Conservation (phyloP, 2,888 invertebrate species). For the Campoletis raptor region DNA sequence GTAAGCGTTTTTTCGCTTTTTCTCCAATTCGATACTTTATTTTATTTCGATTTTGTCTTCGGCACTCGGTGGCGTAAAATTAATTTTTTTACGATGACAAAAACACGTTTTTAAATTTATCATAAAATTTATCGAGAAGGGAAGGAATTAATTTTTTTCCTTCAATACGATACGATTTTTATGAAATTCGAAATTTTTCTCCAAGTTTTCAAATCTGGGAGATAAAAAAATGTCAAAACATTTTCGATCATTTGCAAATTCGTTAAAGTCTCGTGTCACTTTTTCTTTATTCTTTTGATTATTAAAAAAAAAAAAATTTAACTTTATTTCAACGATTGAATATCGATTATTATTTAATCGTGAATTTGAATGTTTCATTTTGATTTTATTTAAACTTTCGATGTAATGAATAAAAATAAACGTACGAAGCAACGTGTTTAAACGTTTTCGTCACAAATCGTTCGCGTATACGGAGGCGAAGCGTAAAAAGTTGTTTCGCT, state of each 20-base stretch:
- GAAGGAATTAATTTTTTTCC: too few relatives aligned
- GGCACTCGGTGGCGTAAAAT: neutral
- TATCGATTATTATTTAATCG: neutral
- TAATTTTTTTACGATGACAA: neutral
- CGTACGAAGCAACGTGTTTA: neutral
- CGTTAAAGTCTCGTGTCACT: too few relatives aligned
- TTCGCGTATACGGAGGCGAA: conserved; percentile 30
- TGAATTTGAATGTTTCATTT: neutral
- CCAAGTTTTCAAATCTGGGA: too few relatives aligned
- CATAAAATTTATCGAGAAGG: too few relatives aligned
- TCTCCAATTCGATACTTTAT: neutral
- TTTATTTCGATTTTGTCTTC: neutral
- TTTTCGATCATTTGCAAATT: too few relatives aligned
- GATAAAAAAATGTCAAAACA: too few relatives aligned
- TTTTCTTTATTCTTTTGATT: too few relatives aligned
- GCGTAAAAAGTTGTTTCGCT: conserved; percentile 31
- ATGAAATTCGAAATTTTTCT: too few relatives aligned
- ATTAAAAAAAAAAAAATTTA: too few relatives aligned
- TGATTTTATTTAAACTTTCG: neutral
- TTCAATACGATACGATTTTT: too few relatives aligned
- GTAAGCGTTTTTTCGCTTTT: conserved; percentile 23
- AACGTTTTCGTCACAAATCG: conserved; percentile 21
- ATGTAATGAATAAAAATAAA: neutral
- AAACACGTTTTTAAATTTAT: neutral
- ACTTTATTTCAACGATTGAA: too few relatives aligned